Percentiles rank a stretch among this genome's conserved stretches.
Conservation (phyloP, 2,113 vertebrate species). For the Dendrocopos noguchii region DNA sequence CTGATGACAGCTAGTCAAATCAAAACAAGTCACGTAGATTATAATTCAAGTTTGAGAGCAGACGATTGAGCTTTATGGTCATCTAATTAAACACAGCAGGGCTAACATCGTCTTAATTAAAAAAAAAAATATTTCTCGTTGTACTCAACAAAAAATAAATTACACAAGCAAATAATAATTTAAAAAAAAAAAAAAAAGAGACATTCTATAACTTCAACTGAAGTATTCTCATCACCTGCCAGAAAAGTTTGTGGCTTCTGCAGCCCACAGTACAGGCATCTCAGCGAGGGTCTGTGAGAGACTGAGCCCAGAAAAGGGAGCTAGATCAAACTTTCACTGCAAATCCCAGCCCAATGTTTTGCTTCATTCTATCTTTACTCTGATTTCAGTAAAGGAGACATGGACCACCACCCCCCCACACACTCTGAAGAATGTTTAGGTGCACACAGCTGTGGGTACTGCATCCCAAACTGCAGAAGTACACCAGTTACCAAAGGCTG, state of each 20-base stretch:
- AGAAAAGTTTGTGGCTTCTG: neutral
- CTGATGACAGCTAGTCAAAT: conserved; percentile 44
- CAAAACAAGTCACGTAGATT: conserved; percentile 25
- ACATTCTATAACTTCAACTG: neutral
- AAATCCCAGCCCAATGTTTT: neutral
- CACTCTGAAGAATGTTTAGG: neutral
- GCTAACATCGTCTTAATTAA: conserved; percentile 33
- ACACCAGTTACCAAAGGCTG: neutral
- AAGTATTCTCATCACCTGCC: neutral
- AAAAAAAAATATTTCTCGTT: conserved; percentile 1
- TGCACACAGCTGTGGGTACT: neutral
- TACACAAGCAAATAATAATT: neutral
- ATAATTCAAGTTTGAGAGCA: conserved; percentile 38
- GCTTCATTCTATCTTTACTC: neutral
- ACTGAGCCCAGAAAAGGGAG: neutral
- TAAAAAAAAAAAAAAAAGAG: neutral
- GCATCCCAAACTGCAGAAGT: neutral
- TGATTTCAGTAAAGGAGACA: neutral
- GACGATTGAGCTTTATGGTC: neutral
- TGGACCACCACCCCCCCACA: no score
- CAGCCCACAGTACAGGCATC: neutral
- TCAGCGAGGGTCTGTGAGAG: neutral
- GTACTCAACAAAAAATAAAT: neutral
- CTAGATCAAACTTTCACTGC: neutral
- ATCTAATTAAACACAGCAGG: conserved; percentile 57